Evolutionary conservation across 2,797 vertebrate species (phyloP), one percentile per base, ranked within the genome.

Genomic region (Chanos chanos): DNA sequence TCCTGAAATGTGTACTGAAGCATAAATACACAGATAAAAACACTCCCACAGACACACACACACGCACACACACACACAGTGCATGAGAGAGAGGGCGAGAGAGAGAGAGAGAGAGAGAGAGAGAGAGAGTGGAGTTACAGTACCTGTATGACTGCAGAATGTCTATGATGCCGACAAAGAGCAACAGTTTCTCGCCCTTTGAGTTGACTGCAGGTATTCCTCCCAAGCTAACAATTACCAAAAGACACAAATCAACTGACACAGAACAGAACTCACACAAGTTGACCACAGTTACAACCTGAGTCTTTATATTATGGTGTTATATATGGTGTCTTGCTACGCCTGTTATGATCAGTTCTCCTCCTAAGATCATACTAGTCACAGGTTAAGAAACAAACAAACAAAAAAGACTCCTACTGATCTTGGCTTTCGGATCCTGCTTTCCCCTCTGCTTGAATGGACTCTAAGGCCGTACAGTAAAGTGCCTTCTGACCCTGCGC

Each of bases 111-210:
- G 18, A 22, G 3, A 41, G 21, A 2, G 24, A 4, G 12, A n/a
- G 10, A 5, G 45, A 22, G 8, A 3, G 15, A 4, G 15, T 33
- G 16, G 10, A 52, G 36, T 9, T 4, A 34, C 12, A 5, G 64
- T 72, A 98, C 95, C 96, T 94, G 72, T 99, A 99, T 1, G 95
- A 94, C 80, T 99, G 96, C 21, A 99, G 70, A 39, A 99, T 92
- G 52, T 99, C 96, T 24, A 99, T 99, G 78, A 99, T 93, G 22
- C 96, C 96, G 0, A 97, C 89, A 71, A 95, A 98, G 2, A 99
- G 83, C 64, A 97, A 88, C 56, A 98, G 86, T 33, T 94, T 78
- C 69, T 98, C 93, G 1, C 94, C 94, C 71, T 86, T 95, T 0
- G 67, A 56, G 22, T 89, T 98, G 22, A 84, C 77, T 43, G 95